phyloP scores from a whole-genome alignment of 2,113 vertebrate genomes.

The Xenopus tropicalis region UCB_Xtro_10.0 CM004444.2:25162001-25162500 shows the following conservation, averaged over 20 bases:
- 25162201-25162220: slow-evolving; percentile 58
- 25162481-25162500: slow-evolving; percentile 11
- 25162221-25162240: slow-evolving; percentile 66
- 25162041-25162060: slow-evolving; percentile 1
- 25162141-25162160: slow-evolving; percentile 58
- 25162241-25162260: slow-evolving; percentile 73
- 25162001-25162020: neutral
- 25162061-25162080: slow-evolving; percentile 34
- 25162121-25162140: slow-evolving; percentile 48
- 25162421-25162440: slow-evolving; percentile 28
- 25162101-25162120: slow-evolving; percentile 65
- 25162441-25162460: slow-evolving; percentile 27
- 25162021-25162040: slow-evolving; percentile 24
- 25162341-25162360: slow-evolving; percentile 58
- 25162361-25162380: slow-evolving; percentile 59
- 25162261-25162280: slow-evolving; percentile 76
- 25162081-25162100: slow-evolving; percentile 48
- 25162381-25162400: slow-evolving; percentile 27
- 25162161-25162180: slow-evolving; percentile 78
- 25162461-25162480: slow-evolving; percentile 20
- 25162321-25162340: slow-evolving; percentile 51
- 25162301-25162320: slow-evolving; percentile 52
- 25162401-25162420: slow-evolving; percentile 38
- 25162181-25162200: slow-evolving; percentile 70
- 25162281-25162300: slow-evolving; percentile 59